Evolutionary conservation across 1,140 invertebrate genomes (phyloP).

Genomic region (Latrodectus geometricus): DNA sequence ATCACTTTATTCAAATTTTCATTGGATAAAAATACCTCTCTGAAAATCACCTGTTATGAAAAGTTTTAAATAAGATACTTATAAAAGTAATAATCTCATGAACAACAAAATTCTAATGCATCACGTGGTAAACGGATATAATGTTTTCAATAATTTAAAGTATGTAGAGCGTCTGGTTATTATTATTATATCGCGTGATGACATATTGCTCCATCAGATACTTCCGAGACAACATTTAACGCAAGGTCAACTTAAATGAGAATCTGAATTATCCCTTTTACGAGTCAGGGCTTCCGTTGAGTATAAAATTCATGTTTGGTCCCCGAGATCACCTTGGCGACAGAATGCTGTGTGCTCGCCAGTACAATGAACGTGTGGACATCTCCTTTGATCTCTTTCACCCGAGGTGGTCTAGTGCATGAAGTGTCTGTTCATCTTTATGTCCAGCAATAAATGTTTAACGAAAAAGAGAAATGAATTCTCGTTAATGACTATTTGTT

Average conservation of each 20-base stretch:
- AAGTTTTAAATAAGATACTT: too few relatives aligned
- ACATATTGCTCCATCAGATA: conserved; percentile 8
- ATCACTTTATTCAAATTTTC: too few relatives aligned
- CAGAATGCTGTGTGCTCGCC: neutral
- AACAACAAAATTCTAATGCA: too few relatives aligned
- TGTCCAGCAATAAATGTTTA: too few relatives aligned
- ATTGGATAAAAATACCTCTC: too few relatives aligned
- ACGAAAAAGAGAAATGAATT: too few relatives aligned
- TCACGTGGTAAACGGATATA: conserved; percentile 5
- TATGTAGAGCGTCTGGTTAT: neutral
- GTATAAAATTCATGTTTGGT: conserved; percentile 2
- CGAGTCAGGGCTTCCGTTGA: neutral
- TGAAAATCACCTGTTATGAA: too few relatives aligned
- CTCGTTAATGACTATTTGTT: too few relatives aligned
- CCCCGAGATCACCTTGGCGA: conserved; percentile 41
- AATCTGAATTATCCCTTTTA: neutral
- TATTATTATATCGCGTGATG: conserved; percentile 47
- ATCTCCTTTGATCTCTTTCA: too few relatives aligned
- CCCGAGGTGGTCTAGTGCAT: too few relatives aligned
- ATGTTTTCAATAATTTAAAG: conserved; percentile 19
- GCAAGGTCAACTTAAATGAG: conserved; percentile 24
- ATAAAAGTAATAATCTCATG: too few relatives aligned
- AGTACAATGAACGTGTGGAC: conserved; percentile 42
- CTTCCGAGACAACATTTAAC: neutral
- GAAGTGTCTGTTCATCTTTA: too few relatives aligned